Evolutionary conservation across 2,113 vertebrate genomes (phyloP), one percentile per base, ranked within the genome.

Genomic region (Okapia johnstoni): DNA sequence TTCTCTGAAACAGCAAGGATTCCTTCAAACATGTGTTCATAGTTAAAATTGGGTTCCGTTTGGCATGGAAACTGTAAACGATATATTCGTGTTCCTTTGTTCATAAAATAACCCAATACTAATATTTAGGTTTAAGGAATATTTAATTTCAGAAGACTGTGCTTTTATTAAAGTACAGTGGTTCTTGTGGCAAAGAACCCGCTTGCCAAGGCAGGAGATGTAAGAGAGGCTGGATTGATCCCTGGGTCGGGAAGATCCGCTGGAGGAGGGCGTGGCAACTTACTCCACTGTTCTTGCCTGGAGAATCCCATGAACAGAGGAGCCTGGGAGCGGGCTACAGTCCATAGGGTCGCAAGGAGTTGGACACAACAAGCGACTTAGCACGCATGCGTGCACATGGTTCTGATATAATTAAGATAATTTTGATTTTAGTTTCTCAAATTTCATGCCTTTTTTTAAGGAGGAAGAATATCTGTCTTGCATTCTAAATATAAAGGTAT

Each of bases 1-100:
- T 70, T 96, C 48, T 90, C 36, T 60, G 57, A 96, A 97, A 94
- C 54, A 76, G 19, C 33, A 90, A 79, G 46, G 14, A 92, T 87
- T 76, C 36, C 33, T 96, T 86, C 28, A 90, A 94, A 88, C 7
- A 46, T 85, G 85, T 70, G 61, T 81, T 76, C 7, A 21, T 85
- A 30, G 58, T 91, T 90, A 92, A 89, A 94, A 60, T 58, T 50
- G 81, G 19, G 7, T 81, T 92, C 7, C 85, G 15, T 33, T 94
- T 91, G 89, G 79, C 55, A 86, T 88, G 55, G 57, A 70, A 92
- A 86, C 63, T 52, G 40, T 80, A 9, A 96, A 88, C 60, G 19
- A 76, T 52, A 87, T 9, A 40, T 54, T 79, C 81, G 2, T 30
- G 8, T 1, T 66, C 70, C 5, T 58, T 83, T 63, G 19, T 73